Evolutionary conservation across 2,888 invertebrate genomes (phyloP).

Genomic region (Caenorhabditis sp.): DNA sequence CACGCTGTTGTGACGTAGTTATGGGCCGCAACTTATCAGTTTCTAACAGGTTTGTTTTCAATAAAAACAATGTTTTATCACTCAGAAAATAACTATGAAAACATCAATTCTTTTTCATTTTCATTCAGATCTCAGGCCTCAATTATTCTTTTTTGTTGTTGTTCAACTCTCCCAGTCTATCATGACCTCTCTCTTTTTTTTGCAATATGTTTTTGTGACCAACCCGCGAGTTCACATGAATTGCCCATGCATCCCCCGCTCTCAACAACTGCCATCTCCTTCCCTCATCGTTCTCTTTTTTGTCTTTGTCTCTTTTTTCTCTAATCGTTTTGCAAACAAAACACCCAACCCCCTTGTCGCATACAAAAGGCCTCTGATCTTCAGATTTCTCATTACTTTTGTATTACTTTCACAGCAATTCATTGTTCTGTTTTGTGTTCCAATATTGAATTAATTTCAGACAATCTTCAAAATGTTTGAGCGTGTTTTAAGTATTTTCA

Average conservation of each 20-base stretch:
- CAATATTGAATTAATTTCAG: not conserved
- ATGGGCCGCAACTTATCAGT: too few species aligned
- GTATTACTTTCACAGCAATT: too few species aligned
- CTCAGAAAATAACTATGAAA: too few species aligned
- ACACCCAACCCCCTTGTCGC: not conserved
- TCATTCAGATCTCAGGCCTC: not conserved
- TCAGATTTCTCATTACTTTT: not conserved
- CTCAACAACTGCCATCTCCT: not conserved
- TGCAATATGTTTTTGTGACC: not conserved
- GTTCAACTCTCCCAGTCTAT: not conserved
- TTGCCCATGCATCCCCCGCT: not conserved
- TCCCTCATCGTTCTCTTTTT: not conserved
- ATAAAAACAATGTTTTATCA: too few species aligned
- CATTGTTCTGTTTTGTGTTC: not conserved
- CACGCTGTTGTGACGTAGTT: too few species aligned
- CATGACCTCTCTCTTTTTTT: not conserved
- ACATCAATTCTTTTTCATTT: not conserved
- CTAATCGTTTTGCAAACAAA: not conserved
- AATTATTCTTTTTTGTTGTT: not conserved
- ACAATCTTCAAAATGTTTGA: conserved; percentile 48
- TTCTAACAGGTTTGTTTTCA: too few species aligned
- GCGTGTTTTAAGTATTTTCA: conserved; percentile 48
- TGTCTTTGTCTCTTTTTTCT: not conserved
- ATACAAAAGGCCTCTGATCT: not conserved
- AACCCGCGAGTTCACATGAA: not conserved